Evolutionary conservation across 2,113 vertebrate genomes (phyloP).

Genomic region (Regulus satrapa): DNA sequence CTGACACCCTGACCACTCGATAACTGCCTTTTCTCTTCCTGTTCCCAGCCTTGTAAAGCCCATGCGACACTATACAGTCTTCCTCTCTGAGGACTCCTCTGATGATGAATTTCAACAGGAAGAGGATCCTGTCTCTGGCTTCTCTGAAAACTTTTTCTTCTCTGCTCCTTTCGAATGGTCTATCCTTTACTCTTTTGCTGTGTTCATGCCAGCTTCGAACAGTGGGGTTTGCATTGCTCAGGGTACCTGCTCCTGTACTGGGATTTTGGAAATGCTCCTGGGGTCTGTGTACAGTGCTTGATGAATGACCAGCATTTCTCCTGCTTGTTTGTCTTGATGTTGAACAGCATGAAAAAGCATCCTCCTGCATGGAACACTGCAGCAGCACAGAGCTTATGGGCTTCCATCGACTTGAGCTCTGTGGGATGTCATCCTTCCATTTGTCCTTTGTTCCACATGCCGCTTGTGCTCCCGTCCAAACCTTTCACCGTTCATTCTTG

Average conservation of each 20-base stretch:
- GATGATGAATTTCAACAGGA: conserved; percentile 90
- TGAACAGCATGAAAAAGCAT: conserved; percentile 6
- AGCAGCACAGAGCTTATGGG: background rate
- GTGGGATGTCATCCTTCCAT: background rate
- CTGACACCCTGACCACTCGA: background rate
- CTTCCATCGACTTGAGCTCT: background rate
- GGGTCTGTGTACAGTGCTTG: background rate
- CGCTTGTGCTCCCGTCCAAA: background rate
- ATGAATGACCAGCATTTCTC: background rate
- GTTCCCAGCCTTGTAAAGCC: conserved; percentile 86
- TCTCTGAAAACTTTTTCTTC: conserved; percentile 95
- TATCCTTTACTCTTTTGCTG: conserved; percentile 72
- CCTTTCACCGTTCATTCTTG: background rate
- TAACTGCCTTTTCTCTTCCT: conserved; percentile 69
- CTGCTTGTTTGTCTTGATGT: background rate
- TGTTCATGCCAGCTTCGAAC: background rate
- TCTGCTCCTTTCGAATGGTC: conserved; percentile 97
- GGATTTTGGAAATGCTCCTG: background rate
- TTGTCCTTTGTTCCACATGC: background rate
- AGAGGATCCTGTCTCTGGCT: conserved; percentile 84
- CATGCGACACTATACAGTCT: conserved; percentile 94
- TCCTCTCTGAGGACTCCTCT: conserved; percentile 97
- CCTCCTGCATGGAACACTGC: background rate
- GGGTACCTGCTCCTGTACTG: background rate
- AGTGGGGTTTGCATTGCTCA: background rate